A percentile compares a stretch with the other conserved stretches of the same genome.
phyloP scores from a whole-genome alignment of 2,888 invertebrate species.

The Lepetodrilus schrolli region DNA sequence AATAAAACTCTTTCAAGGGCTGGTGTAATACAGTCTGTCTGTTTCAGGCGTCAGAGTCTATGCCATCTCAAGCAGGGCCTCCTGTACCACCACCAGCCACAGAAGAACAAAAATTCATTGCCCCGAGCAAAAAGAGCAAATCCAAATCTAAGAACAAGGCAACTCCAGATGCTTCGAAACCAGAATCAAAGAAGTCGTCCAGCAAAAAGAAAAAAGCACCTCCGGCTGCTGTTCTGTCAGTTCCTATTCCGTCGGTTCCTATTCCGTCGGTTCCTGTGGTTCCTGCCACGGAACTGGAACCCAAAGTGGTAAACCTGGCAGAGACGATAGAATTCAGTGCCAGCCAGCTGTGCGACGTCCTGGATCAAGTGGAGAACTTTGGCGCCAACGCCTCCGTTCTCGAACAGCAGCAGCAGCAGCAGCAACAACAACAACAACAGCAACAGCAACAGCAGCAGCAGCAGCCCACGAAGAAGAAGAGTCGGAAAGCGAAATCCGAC shows the following conservation, averaged over 20 bases:
- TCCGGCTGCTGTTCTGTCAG: background rate
- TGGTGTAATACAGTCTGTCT: too few species aligned
- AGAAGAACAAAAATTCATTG: background rate
- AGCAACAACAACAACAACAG: too few species aligned
- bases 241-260: background rate
- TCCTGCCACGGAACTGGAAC: constrained; percentile 30
- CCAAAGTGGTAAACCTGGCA: constrained; percentile 48
- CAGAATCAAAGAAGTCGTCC: constrained; percentile 33
- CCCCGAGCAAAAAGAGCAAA: constrained; percentile 25
- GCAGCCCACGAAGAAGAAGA: constrained; percentile 29
- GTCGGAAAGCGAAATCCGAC: constrained; percentile 50
- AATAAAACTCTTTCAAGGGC: too few species aligned
- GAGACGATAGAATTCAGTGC: constrained; percentile 68
- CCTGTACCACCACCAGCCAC: background rate
- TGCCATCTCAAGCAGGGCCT: background rate
- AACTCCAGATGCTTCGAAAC: background rate
- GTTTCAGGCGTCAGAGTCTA: too few species aligned
- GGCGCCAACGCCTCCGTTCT: constrained; percentile 37
- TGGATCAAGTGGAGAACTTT: constrained; percentile 71
- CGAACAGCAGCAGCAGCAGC: too few species aligned
- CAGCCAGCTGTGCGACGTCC: constrained; percentile 66
- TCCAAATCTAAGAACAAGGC: constrained; percentile 34
- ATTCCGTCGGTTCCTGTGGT: background rate
- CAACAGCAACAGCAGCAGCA: too few species aligned
- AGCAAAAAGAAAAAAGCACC: constrained; percentile 34